These are phyloP conservation scores for Calliphora vicina DNA, from an alignment of 1,140 invertebrate species.

Conservation along the genomic window DNA sequence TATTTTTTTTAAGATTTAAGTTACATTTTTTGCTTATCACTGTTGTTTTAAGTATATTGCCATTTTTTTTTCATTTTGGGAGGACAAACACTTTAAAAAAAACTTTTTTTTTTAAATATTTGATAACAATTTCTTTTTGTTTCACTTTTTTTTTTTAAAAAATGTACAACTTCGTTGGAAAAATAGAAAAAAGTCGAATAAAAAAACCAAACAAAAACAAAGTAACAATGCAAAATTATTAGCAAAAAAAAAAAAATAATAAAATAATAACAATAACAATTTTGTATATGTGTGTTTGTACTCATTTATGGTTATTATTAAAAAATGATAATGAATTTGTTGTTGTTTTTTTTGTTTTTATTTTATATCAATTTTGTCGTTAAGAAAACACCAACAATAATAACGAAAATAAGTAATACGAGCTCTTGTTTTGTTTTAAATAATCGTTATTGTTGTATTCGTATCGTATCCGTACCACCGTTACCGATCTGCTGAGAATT, in stretches of 20 bases:
- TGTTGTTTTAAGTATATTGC: too few species aligned
- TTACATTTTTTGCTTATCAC: too few species aligned
- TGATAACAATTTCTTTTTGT: neutral
- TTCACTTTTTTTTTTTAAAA: neutral
- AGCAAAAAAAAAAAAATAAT: neutral
- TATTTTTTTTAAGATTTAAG: too few species aligned
- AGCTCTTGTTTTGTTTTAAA: neutral
- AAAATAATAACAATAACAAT: neutral
- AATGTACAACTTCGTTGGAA: neutral
- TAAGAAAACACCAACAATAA: neutral
- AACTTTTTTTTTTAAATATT: neutral
- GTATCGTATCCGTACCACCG: neutral
- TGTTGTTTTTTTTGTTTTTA: neutral
- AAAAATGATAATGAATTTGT: constrained; percentile 9
- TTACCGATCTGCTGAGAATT: constrained; percentile 24
- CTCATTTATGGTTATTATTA: neutral
- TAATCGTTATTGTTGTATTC: neutral
- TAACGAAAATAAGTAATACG: neutral
- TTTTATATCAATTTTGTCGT: constrained; percentile 5
- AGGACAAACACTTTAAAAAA: too few species aligned
- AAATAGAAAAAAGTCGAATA: neutral
- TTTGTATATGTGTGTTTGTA: neutral
- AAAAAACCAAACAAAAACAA: neutral
- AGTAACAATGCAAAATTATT: constrained; percentile 1
- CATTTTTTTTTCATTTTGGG: too few species aligned